Percentiles rank a stretch among this genome's conserved stretches.
Conservation (phyloP, 92 coral and sea anemone genomes). For the Epizoanthus scotinus region DNA sequence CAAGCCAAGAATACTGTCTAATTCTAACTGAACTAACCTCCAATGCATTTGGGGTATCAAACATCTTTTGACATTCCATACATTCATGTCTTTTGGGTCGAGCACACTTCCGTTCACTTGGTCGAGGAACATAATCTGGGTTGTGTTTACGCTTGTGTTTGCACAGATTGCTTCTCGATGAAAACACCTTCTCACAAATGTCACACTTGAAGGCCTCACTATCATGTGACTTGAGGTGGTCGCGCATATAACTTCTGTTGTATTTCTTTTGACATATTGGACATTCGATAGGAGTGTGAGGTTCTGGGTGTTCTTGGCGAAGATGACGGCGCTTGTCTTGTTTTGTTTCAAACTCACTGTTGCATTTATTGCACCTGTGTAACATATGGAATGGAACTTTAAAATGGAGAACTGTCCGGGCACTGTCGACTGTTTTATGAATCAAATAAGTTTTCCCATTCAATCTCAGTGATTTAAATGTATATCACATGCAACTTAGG, state of each 20-base stretch:
- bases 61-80: slow-evolving; percentile 66
- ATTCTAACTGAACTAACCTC: slow-evolving; percentile 36
- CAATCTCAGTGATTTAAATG: too few relatives aligned
- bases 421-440: too few relatives aligned
- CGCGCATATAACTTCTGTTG: slow-evolving; percentile 58
- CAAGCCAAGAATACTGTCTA: too few relatives aligned
- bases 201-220: slow-evolving; percentile 71
- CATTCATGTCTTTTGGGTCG: slow-evolving; percentile 58
- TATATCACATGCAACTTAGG: too few relatives aligned
- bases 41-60: slow-evolving; percentile 65
- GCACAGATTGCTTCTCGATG: slow-evolving; percentile 77
- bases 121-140: slow-evolving; percentile 63
- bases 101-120: slow-evolving; percentile 30
- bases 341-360: slow-evolving; percentile 50
- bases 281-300: slow-evolving; percentile 45
- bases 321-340: slow-evolving; percentile 53
- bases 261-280: slow-evolving; percentile 74
- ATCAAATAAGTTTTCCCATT: too few relatives aligned
- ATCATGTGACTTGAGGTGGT: slow-evolving; percentile 66
- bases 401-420: too few relatives aligned
- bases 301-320: slow-evolving; percentile 48
- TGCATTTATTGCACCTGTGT: slow-evolving; percentile 59
- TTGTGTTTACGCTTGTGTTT: slow-evolving; percentile 78
- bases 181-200: slow-evolving; percentile 72
- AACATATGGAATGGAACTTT: neutral